Base-by-base conservation (phyloP, 2,888 invertebrate genomes). In the Himalopsyche kuldschensis region DNA sequence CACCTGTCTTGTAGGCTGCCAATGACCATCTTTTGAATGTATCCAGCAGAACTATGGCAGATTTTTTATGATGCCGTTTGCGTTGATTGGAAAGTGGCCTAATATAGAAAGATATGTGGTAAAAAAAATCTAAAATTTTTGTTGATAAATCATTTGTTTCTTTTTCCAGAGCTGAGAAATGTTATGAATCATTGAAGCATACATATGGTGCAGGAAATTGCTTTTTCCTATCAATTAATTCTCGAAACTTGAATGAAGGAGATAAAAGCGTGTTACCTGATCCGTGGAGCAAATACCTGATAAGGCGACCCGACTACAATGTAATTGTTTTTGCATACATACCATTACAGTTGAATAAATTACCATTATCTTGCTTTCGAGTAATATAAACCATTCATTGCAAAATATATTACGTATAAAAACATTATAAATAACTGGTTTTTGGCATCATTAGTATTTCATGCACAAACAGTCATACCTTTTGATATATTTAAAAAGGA, bases 171-270 rank as follows among this genome's bases (percentile, higher is more conserved):
- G 97, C 97, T 81, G 96, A 96, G 88, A 93, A 95, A 86, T 92
- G 95, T 82, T 98, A 96, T 91, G 96, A 97, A 88, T 94, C 94
- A 86, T 93, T 99, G 89, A 97, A 97, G 90, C 94, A 95, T 80
- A 94, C 95, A 17, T 99, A 97, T 91, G 98, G 98, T 15, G 93
- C 94, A 48, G 93, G 94, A 87, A 95, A 96, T 89, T 98, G 98
- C 90, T 98, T 98, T 89, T 92, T 99, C 88, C 91, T 99, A 83
- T 94, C 95, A 89, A 95, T 98, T 86, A 99, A 99, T 91, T 98
- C 98, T 0, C 93, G 95, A 87, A 93, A 92, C 79, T 92, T 93
- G 24, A 90, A 92, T 79, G 91, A 93, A 77, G 89, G 90, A 31
- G 90, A 91, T 82, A 90, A 90, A 77, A 90, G 90, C 84, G 93